A percentile compares a stretch with the other conserved stretches of the same genome.
These are phyloP conservation scores for Bombus sibiricus DNA, from an alignment of 1,140 invertebrate species.

Conservation along the genomic window DNA sequence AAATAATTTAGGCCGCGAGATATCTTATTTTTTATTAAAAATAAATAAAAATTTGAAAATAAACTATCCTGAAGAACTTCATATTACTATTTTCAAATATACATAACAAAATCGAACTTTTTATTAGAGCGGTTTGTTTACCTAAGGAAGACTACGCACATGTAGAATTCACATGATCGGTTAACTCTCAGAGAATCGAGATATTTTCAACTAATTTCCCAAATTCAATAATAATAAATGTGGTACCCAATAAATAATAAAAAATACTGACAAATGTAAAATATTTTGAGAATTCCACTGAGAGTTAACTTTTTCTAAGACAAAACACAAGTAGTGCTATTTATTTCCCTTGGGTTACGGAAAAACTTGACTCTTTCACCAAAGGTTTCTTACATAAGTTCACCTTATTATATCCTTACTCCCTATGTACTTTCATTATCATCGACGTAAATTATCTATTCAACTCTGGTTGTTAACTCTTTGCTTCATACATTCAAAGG, in stretches of 20 bases:
- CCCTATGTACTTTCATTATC: conserved; percentile 70
- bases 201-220: neutral
- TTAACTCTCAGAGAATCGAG: neutral
- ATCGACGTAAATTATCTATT: conserved; percentile 37
- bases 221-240: neutral
- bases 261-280: neutral
- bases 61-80: neutral
- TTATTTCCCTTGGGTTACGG: conserved; percentile 11
- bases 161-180: neutral
- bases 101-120: neutral
- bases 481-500: conserved; percentile 4
- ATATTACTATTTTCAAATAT: conserved; percentile 1
- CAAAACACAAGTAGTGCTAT: conserved; percentile 8
- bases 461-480: neutral
- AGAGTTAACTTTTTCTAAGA: conserved; percentile 20
- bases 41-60: neutral
- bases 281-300: neutral
- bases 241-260: neutral
- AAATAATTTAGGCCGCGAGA: neutral
- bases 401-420: conserved; percentile 50
- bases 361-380: neutral
- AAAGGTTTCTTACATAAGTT: conserved; percentile 7
- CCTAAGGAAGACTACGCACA: conserved; percentile 15
- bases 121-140: conserved; percentile 9
- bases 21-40: neutral